phyloP scores from a whole-genome alignment of 2,888 invertebrate genomes.

The Matsumyia berberina region DNA sequence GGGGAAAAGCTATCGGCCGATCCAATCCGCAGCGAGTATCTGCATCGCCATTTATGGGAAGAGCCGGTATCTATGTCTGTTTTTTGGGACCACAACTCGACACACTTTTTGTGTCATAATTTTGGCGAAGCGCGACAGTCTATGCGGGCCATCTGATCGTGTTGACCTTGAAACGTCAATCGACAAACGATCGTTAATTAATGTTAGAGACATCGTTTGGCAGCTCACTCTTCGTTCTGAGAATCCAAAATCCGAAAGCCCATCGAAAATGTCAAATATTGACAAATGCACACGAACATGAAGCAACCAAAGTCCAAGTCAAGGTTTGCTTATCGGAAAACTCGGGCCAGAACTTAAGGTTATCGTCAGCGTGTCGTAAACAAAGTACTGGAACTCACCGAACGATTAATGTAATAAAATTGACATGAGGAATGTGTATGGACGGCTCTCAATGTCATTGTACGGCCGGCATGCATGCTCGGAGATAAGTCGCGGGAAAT shows the following conservation, averaged over 20 bases:
- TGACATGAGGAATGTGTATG: background rate
- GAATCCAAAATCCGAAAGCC: background rate
- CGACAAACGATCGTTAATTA: background rate
- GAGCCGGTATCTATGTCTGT: background rate
- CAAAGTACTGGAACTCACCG: too few relatives aligned
- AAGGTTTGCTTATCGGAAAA: constrained; percentile 42
- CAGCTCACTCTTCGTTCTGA: too few relatives aligned
- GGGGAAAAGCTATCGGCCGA: background rate
- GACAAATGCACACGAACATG: constrained; percentile 20
- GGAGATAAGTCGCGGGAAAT: constrained; percentile 5
- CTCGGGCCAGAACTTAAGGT: constrained; percentile 30
- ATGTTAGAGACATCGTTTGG: background rate
- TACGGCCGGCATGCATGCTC: too few relatives aligned
- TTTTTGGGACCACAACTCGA: constrained; percentile 2
- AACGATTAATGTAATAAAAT: background rate
- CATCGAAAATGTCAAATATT: constrained; percentile 31
- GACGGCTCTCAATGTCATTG: background rate
- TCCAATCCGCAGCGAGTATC: background rate
- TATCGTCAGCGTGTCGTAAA: constrained; percentile 14
- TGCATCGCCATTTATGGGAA: background rate
- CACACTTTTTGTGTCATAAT: constrained; percentile 1
- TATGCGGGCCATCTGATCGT: constrained; percentile 5
- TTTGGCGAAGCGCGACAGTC: background rate
- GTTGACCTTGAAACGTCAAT: constrained; percentile 25
- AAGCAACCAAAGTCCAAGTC: constrained; percentile 26